Conservation (phyloP, 2,888 invertebrate genomes). For the Apotomis turbidana region DNA sequence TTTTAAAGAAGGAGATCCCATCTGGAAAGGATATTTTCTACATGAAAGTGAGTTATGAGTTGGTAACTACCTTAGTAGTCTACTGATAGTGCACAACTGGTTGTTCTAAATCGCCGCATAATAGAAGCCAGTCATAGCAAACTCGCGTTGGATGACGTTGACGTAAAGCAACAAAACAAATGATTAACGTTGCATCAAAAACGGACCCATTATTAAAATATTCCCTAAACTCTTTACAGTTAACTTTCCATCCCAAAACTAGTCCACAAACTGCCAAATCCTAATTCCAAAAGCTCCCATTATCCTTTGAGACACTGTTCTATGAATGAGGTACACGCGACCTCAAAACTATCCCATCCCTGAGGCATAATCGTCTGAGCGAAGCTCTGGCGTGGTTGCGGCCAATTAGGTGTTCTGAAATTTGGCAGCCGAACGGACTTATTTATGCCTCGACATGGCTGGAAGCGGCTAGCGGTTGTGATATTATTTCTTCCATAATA, state of each 20-base stretch:
- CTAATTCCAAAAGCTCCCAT: not conserved
- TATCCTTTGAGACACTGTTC: not conserved
- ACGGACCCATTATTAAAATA: no score
- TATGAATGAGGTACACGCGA: slow-evolving; percentile 1
- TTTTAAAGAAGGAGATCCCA: no score
- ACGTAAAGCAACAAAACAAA: no score
- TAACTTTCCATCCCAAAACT: not conserved
- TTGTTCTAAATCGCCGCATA: no score
- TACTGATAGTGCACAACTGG: no score
- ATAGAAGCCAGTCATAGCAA: no score
- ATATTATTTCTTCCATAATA: not conserved
- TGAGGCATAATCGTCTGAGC: slow-evolving; percentile 16
- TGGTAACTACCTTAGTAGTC: no score
- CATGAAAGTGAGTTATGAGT: no score
- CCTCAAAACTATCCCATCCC: slow-evolving; percentile 1
- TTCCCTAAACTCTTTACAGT: no score
- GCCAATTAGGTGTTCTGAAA: slow-evolving; percentile 33
- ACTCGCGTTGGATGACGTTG: no score
- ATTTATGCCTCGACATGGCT: slow-evolving; percentile 18
- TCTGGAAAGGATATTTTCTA: no score
- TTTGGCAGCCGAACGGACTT: slow-evolving; percentile 36
- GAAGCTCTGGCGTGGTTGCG: slow-evolving; percentile 32
- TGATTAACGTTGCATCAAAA: no score
- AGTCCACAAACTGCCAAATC: not conserved
- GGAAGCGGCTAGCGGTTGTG: slow-evolving; percentile 10